These are phyloP conservation scores for Nesometra sesokonis DNA, from an alignment of 35 echinoderm and acorn worm species.

Conservation along the genomic window DNA sequence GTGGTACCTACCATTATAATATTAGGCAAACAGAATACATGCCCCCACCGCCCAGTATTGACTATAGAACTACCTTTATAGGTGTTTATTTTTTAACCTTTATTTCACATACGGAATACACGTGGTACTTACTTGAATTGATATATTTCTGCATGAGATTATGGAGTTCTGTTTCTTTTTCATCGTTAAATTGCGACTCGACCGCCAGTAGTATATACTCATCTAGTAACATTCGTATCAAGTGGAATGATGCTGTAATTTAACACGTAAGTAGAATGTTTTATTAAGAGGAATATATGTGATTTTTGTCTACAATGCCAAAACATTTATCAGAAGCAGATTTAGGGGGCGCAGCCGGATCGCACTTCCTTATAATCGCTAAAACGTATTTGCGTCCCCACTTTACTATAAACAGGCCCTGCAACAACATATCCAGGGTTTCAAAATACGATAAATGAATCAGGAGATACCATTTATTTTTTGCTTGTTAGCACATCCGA, in stretches of 20 bases:
- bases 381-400: too few species aligned
- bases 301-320: too few species aligned
- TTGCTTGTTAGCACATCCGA: too few species aligned
- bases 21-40: background rate
- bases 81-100: background rate
- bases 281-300: too few species aligned
- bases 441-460: too few species aligned
- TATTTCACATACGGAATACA: background rate
- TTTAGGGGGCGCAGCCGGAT: too few species aligned
- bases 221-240: slow-evolving; percentile 91
- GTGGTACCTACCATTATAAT: background rate
- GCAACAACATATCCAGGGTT: too few species aligned
- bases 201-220: slow-evolving; percentile 97
- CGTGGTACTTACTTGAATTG: slow-evolving; percentile 52
- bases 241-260: slow-evolving; percentile 88
- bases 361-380: too few species aligned
- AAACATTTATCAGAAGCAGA: too few species aligned
- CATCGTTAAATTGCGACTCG: slow-evolving; percentile 81
- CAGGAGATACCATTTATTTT: too few species aligned
- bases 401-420: too few species aligned
- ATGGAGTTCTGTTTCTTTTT: slow-evolving; percentile 91
- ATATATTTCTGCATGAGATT: slow-evolving; percentile 77
- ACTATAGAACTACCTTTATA: background rate
- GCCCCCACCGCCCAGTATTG: background rate
- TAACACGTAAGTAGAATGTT: too few species aligned